Percentiles rank a stretch among this genome's conserved stretches.
Evolutionary conservation across 2,113 vertebrate genomes (phyloP).

Genomic region (Coregonus clupeaformis): DNA sequence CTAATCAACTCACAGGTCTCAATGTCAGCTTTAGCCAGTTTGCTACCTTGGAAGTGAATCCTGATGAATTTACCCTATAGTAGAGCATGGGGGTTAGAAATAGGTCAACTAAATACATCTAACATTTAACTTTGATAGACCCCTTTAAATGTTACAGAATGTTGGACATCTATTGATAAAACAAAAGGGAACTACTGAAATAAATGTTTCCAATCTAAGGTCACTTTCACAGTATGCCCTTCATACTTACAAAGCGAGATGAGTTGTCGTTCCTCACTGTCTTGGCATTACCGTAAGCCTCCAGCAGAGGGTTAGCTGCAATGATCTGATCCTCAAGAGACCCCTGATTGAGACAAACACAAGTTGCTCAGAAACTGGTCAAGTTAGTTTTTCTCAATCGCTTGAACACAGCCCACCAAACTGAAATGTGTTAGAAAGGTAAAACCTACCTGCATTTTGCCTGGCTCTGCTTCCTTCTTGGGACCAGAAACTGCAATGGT

Average conservation of each 20-base stretch:
- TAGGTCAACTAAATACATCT: no score
- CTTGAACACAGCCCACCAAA: no score
- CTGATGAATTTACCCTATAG: constrained; percentile 62
- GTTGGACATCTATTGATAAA: no score
- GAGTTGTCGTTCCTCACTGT: constrained; percentile 67
- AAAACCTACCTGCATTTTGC: constrained; percentile 1
- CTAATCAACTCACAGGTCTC: no score
- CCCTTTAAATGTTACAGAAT: no score
- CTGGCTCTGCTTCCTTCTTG: not conserved
- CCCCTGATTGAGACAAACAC: constrained; percentile 33
- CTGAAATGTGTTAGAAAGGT: not conserved
- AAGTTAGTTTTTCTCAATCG: no score
- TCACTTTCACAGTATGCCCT: not conserved
- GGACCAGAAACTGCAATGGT: constrained; percentile 2
- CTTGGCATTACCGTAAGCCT: constrained; percentile 62
- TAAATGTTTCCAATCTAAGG: not conserved
- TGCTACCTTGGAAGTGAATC: constrained; percentile 77
- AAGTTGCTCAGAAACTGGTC: not conserved
- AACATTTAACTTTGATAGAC: no score
- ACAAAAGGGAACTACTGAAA: not conserved
- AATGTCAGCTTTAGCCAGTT: no score
- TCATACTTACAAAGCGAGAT: constrained; percentile 58
- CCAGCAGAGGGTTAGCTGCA: constrained; percentile 57
- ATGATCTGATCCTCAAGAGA: constrained; percentile 62
- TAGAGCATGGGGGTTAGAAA: no score